These are phyloP conservation scores for Antigone vipio DNA, from an alignment of 2,113 vertebrate genomes.

Conservation along the genomic window DNA sequence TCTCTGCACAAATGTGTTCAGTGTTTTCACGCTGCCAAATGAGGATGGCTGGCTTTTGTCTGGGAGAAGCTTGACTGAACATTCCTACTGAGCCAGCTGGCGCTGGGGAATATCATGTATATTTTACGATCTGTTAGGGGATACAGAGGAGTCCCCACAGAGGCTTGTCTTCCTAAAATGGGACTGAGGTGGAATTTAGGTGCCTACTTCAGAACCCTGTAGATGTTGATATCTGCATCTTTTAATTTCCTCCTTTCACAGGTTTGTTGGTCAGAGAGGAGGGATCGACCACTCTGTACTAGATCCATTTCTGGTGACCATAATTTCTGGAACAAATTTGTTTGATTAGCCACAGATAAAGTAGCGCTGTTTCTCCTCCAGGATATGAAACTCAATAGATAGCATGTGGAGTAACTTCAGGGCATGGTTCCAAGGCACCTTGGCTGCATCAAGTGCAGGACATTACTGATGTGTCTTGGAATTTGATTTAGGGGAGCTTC, in stretches of 20 bases:
- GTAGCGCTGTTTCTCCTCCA: background rate
- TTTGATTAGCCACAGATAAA: constrained; percentile 1
- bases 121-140: background rate
- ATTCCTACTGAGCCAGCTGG: background rate
- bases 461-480: constrained; percentile 54
- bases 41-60: background rate
- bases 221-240: background rate
- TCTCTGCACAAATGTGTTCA: background rate
- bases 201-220: background rate
- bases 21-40: background rate
- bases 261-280: background rate
- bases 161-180: background rate
- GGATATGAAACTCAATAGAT: background rate
- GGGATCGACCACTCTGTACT: background rate
- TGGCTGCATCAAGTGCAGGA: constrained; percentile 36
- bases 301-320: background rate
- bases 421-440: constrained; percentile 40
- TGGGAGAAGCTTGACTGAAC: background rate
- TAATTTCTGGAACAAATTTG: background rate
- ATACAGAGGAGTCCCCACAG: background rate
- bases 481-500: constrained; percentile 23
- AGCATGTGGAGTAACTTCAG: constrained; percentile 32
- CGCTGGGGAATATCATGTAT: background rate
- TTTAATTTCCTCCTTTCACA: background rate
- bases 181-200: background rate